Evolutionary conservation across 2,797 vertebrate species (phyloP), one percentile per base, ranked within the genome.

Genomic region (Hybognathus amarus): DNA sequence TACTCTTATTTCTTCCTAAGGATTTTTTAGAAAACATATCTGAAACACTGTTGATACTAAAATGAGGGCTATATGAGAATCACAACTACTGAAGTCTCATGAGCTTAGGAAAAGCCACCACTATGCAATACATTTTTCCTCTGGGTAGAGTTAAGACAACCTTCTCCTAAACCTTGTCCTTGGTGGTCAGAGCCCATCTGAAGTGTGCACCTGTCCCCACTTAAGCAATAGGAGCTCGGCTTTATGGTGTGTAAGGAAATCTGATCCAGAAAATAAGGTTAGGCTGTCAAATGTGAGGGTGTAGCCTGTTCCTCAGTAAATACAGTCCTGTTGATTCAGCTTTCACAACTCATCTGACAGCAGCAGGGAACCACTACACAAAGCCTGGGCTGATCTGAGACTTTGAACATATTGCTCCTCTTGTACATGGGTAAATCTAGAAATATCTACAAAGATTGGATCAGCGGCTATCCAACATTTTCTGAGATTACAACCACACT

Each of bases 291-390:
- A 87, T 77, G 54, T 66, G 45, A 85, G 79, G 83, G 33, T 54
- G 67, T 73, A 82, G 79, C 24, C 77, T 79, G 75, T 77, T n/a
- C 77, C 56, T 86, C 54, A n/a, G 70, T 74, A 88, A 88, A 88
- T 84, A 88, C 68, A 47, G 68, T 45, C 76, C 50, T 88, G 86
- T 87, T 87, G 86, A 86, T 83, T 83, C 86, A 88, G 87, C 86
- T 87, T 87, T 84, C 18, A 61, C 64, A 84, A 82, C 80, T 87
- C 83, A 73, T 86, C 74, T 83, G 69, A 74, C 76, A 84, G 56
- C 84, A 84, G 77, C 33, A 4, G 85, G 79, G 64, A 40, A 9
- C 42, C 69, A 50, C 70, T 77, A 79, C 61, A 73, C 69, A 77
- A 77, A 76, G 17, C 56, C 47, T 30, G 52, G 64, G 15, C 74